Conservation (phyloP, 2,888 invertebrate species). For the Colostygia pectinataria region DNA sequence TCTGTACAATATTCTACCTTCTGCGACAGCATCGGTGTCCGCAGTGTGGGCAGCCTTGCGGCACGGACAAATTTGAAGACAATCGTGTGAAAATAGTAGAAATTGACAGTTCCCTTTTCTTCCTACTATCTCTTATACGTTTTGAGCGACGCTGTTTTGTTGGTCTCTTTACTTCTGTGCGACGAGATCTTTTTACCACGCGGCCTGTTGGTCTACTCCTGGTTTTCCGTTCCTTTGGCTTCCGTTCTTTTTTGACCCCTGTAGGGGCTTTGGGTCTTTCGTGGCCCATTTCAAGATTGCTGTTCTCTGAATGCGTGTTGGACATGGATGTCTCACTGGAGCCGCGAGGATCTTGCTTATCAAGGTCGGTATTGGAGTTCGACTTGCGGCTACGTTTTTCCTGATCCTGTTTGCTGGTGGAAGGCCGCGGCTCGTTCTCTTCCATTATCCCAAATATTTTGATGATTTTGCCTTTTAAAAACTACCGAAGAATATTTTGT, state of each 20-base stretch:
- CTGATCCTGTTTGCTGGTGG: conserved; percentile 50
- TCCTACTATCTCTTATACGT: conserved; percentile 28
- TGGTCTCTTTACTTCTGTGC: conserved; percentile 31
- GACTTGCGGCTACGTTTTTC: conserved; percentile 14
- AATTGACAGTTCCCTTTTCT: conserved; percentile 38
- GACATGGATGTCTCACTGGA: conserved; percentile 42
- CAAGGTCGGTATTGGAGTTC: conserved; percentile 32
- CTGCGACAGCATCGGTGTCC: conserved; percentile 59
- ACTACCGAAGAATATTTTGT: too few species aligned
- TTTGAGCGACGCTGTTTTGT: conserved; percentile 33
- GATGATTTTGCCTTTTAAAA: conserved; percentile 44
- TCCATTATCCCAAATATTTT: conserved; percentile 51
- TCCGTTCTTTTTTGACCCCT: conserved; percentile 32
- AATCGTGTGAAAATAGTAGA: conserved; percentile 50
- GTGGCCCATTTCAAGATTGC: conserved; percentile 39
- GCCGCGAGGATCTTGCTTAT: conserved; percentile 36
- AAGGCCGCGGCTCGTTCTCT: conserved; percentile 45
- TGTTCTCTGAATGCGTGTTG: conserved; percentile 40
- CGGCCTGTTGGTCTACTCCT: conserved; percentile 35
- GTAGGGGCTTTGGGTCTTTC: conserved; percentile 32
- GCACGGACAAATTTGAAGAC: conserved; percentile 38
- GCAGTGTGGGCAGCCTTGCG: conserved; percentile 48
- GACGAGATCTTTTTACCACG: conserved; percentile 44
- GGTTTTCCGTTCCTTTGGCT: conserved; percentile 37
- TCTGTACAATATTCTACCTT: conserved; percentile 53